Base-by-base conservation (phyloP, 1,140 invertebrate genomes). In the Brachionus paranguensis region DNA sequence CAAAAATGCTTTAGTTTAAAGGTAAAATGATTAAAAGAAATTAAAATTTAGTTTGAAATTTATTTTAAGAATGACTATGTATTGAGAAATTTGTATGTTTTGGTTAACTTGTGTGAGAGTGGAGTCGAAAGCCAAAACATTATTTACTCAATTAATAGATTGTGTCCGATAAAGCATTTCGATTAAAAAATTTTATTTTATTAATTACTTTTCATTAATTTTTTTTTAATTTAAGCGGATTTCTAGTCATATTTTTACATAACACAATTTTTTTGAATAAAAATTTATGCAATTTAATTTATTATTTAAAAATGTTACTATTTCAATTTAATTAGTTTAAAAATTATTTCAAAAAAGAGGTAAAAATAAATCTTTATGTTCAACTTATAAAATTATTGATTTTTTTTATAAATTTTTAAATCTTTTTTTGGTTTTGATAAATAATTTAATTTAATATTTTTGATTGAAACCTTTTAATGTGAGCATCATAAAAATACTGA, bases 41-140 rank as follows among this genome's bases (percentile, higher is more conserved):
- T n/a, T 43, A 20, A 43, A 43, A 72, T 17, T 43, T n/a, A 43
- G 0, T 41, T 43, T 17, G 5, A 33, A 68, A 81, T 85, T 83
- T 29, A 74, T 72, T 86, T 86, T 17, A 84, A 89, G 88, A 88
- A 90, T 86, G 87, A 88, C 20, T 90, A 89, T 85, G 89, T 89
- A 24, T 84, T 91, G 53, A 87, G 89, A 68, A 88, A 90, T 53
- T 86, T 90, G 41, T 90, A 91, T 86, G 86, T 88, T 5, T 86
- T 91, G 78, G 89, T 89, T 14, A 91, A 91, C 85, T 83, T 91
- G 41, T 91, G 91, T 85, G 89, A 91, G 43, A 85, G 84, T 12
- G 85, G 86, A 27, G 78, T 87, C 20, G 12, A 78, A 5, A 41
- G 20, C 47, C 10, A 76, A 37, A 50, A 50, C 27, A 47, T 76